Conservation (phyloP, 2,888 invertebrate species). For the Asteroscopus sphinx region DNA sequence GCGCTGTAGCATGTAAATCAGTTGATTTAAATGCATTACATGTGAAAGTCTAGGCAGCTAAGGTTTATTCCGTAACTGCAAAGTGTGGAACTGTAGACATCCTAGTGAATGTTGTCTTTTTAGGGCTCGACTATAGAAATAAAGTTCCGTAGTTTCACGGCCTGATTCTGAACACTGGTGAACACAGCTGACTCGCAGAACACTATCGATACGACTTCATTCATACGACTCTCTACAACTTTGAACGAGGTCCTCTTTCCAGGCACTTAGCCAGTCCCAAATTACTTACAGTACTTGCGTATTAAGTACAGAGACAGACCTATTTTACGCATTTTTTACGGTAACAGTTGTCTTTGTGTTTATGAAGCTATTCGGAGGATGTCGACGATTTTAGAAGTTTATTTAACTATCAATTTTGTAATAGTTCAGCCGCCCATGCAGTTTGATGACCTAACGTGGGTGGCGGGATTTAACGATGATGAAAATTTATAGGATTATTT, state of each 20-base stretch:
- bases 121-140: conserved; percentile 15
- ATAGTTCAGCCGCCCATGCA: conserved; percentile 45
- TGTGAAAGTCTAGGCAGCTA: conserved; percentile 23
- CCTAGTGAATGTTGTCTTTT: conserved; percentile 28
- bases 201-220: conserved; percentile 30
- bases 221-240: conserved; percentile 31
- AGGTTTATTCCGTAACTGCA: conserved; percentile 11
- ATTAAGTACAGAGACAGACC: conserved; percentile 23
- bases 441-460: conserved; percentile 52
- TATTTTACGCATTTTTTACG: conserved; percentile 34
- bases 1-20: conserved; percentile 16
- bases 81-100: conserved; percentile 13
- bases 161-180: conserved; percentile 30
- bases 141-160: conserved; percentile 35
- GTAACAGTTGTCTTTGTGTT: conserved; percentile 36
- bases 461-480: conserved; percentile 16
- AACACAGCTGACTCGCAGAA: conserved; percentile 33
- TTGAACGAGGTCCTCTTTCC: conserved; percentile 41
- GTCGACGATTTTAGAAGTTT: conserved; percentile 32
- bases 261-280: conserved; percentile 50
- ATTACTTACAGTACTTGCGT: conserved; percentile 36
- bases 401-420: conserved; percentile 48
- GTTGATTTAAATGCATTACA: conserved; percentile 42
- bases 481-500: conserved; percentile 18
- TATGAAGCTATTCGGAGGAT: conserved; percentile 36